Conservation (phyloP, 2,888 invertebrate genomes). For the Drosophila sordidapex region DNA sequence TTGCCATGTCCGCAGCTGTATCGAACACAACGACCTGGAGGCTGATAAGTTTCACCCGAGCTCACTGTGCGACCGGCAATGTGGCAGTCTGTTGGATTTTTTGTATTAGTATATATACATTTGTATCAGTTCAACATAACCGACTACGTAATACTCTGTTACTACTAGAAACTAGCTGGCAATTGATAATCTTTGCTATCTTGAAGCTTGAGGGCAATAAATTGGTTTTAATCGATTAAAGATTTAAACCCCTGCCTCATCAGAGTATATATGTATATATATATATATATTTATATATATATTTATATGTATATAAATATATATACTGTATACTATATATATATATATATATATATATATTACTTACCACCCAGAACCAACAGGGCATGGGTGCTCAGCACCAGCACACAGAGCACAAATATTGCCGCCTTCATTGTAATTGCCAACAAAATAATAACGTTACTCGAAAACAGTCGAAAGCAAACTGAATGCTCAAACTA, state of each 20-base stretch:
- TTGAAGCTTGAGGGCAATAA: too few species aligned
- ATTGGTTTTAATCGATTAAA: too few species aligned
- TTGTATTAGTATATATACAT: background rate
- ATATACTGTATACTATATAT: too few species aligned
- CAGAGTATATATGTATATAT: too few species aligned
- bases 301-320: too few species aligned
- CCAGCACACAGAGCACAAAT: conserved; percentile 56
- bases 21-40: background rate
- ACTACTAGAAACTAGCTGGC: too few species aligned
- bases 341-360: too few species aligned
- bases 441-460: background rate
- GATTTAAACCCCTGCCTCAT: too few species aligned
- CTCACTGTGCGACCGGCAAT: conserved; percentile 27
- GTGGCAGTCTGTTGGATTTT: conserved; percentile 29
- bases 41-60: conserved; percentile 32
- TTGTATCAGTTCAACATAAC: background rate
- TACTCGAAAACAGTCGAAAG: background rate
- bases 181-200: too few species aligned
- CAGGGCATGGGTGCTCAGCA: conserved; percentile 48
- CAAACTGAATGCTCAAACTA: conserved; percentile 1
- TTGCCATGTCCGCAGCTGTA: background rate
- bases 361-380: conserved; percentile 50
- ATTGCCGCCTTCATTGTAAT: conserved; percentile 51
- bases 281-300: too few species aligned
- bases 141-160: background rate